Evolutionary conservation across 2,113 vertebrate genomes (phyloP).

Genomic region (Cathartes aura): DNA sequence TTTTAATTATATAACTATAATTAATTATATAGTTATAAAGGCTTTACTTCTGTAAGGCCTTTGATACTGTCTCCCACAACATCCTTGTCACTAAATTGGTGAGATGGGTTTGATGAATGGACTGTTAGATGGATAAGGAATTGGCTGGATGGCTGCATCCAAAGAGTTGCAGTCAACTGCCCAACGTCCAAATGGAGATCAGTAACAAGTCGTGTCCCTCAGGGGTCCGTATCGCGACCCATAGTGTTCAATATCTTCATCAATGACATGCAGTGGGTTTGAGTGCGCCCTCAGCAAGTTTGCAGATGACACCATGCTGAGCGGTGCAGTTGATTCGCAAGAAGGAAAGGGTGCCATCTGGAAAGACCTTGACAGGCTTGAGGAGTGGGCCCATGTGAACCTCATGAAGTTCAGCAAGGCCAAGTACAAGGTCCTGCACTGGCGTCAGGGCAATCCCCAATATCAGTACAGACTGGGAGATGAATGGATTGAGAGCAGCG

Average conservation of each 20-base stretch:
- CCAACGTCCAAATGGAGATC: background rate
- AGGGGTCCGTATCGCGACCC: rapidly evolving
- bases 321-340: background rate
- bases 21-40: background rate
- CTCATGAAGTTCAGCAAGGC: background rate
- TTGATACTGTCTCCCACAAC: background rate
- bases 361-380: background rate
- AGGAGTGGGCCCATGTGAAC: too few species aligned
- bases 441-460: background rate
- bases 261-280: background rate
- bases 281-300: background rate
- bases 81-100: background rate
- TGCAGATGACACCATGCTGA: rapidly evolving
- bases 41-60: background rate
- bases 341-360: background rate
- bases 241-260: background rate
- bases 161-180: background rate
- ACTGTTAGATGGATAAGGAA: background rate
- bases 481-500: background rate
- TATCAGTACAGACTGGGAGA: background rate
- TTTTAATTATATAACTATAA: background rate
- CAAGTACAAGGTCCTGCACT: background rate
- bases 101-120: background rate
- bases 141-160: background rate
- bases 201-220: background rate